Conservation (phyloP, 2,888 invertebrate genomes). For the Synergus japonicus region DNA sequence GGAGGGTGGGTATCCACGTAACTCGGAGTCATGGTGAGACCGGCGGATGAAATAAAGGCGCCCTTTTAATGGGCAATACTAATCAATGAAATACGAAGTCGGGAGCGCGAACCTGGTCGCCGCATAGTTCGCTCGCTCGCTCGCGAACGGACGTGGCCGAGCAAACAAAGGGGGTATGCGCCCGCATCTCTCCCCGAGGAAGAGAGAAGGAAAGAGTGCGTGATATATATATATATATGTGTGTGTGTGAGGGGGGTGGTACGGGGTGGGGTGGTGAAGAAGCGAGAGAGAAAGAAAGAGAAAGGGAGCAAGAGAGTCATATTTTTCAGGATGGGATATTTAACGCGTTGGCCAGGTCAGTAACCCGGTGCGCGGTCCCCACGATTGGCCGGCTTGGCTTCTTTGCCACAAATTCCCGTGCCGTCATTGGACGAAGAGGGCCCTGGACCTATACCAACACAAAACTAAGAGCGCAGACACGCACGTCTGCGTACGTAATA, state of each 20-base stretch:
- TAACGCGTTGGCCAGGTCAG: constrained; percentile 77
- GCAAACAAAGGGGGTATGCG: constrained; percentile 74
- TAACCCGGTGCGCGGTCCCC: constrained; percentile 72
- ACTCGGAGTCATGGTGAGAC: constrained; percentile 54
- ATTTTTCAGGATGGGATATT: constrained; percentile 77
- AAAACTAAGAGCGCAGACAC: constrained; percentile 59
- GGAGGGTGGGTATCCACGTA: constrained; percentile 30
- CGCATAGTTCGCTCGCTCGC: constrained; percentile 57
- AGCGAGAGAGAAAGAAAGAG: constrained; percentile 55
- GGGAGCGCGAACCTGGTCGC: constrained; percentile 64
- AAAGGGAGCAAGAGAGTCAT: constrained; percentile 64
- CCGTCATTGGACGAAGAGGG: constrained; percentile 75
- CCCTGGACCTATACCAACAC: constrained; percentile 76
- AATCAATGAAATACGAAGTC: constrained; percentile 77
- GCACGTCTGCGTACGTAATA: constrained; percentile 55
- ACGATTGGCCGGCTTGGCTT: constrained; percentile 71
- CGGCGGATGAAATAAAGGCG: constrained; percentile 71
- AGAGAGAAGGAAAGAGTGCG: constrained; percentile 50
- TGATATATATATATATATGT: constrained; percentile 31
- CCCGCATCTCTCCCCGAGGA: constrained; percentile 60
- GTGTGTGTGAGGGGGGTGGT: background rate
- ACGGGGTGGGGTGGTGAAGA: constrained; percentile 44
- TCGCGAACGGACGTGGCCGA: constrained; percentile 64
- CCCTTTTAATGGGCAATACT: constrained; percentile 76
- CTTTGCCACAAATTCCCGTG: constrained; percentile 74